Evolutionary conservation across 2,113 vertebrate genomes (phyloP), one percentile per base, ranked within the genome.

Genomic region (Montifringilla adamsi): DNA sequence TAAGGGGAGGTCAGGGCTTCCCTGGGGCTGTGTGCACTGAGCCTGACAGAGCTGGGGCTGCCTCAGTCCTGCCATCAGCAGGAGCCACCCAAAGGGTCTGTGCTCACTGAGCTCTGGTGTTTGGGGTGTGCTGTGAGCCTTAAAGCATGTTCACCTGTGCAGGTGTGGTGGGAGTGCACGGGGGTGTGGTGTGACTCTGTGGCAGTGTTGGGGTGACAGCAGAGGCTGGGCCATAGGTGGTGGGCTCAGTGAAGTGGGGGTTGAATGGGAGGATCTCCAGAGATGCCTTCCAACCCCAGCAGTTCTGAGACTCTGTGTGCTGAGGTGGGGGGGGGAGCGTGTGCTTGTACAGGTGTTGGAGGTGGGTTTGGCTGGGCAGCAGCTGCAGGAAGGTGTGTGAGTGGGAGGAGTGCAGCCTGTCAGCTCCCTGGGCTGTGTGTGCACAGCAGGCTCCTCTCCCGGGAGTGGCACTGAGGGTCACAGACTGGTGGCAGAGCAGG

Each of bases 341-440:
- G 26, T 59, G 49, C 30, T 46, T 1, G 3, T 13, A 3, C 4
- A 7, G 49, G 28, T 39, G 39, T 33, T 39, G 78, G 70, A 15
- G 10, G 3, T 37, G 24, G 2, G 8, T 47, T 43, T 56, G 55
- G n/a, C 59, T 39, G 20, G 41, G 37, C 44, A 77, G 59, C 55
- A 44, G 77, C 63, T 79, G 75, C 53, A n/a, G 87, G 75, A 24
- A 11, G 1, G 13, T 17, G 33, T 17, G 46, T 22, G 76, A 80
- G 76, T 5, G 46, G 76, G 46, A 39, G 8, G 7, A 33, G 37
- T 2, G 27, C 47, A 19, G 8, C 37, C 50, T 37, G 20, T 10
- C 35, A 5, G 3, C 16, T 28, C 2, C n/a, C n/a, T 1, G 7
- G 20, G 24, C 14, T 16, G 0, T 8, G 58, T 22, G 10, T 44